Conservation (phyloP, 2,797 vertebrate species). For the Chromobotia macracanthus region DNA sequence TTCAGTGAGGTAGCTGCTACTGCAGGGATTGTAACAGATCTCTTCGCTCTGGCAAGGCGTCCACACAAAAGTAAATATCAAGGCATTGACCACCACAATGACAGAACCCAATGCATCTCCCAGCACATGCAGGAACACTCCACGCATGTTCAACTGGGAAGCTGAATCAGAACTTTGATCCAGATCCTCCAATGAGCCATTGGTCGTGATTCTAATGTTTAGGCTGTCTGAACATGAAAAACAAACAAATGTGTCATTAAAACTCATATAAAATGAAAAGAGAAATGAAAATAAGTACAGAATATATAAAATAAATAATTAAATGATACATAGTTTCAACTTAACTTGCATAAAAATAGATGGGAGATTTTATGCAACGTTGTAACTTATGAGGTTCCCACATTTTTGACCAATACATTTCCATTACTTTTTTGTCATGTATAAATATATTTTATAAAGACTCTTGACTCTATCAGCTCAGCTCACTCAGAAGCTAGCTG, state of each 20-base stretch:
- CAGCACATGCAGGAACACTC: conserved; percentile 87
- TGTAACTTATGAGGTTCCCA: neutral
- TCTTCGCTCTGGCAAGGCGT: conserved; percentile 74
- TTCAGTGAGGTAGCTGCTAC: conserved; percentile 72
- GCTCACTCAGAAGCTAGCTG: no score
- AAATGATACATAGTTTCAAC: neutral
- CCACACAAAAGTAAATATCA: conserved; percentile 83
- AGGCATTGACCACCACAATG: conserved; percentile 86
- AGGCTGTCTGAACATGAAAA: conserved; percentile 67
- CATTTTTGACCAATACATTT: no score
- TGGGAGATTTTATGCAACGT: neutral
- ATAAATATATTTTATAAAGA: no score
- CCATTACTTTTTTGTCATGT: no score
- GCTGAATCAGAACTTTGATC: conserved; percentile 68
- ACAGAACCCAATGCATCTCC: conserved; percentile 88
- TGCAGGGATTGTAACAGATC: conserved; percentile 80
- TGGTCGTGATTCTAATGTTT: conserved; percentile 79
- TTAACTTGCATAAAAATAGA: neutral
- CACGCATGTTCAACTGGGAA: conserved; percentile 86
- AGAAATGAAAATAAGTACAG: conserved; percentile 34
- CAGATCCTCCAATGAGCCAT: conserved; percentile 68
- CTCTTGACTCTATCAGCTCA: no score
- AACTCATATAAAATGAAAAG: conserved; percentile 45
- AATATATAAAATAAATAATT: neutral
- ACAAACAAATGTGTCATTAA: neutral